Conservation (phyloP, 2,797 vertebrate species). For the Heterohyrax brucei region DNA sequence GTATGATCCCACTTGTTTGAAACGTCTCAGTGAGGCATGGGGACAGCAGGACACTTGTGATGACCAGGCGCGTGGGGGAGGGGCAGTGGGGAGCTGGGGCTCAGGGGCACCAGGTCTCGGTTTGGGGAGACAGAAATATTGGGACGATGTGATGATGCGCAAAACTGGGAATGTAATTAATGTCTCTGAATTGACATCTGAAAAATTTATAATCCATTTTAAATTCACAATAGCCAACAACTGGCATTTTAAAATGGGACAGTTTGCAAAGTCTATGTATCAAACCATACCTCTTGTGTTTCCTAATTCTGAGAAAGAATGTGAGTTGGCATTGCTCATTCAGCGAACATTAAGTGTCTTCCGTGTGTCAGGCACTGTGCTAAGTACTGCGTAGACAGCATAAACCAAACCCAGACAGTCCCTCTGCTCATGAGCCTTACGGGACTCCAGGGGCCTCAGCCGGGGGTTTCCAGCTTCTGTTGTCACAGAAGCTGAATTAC, state of each 20-base stretch:
- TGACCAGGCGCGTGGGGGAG: neutral
- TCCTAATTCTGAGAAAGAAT: conserved; percentile 42
- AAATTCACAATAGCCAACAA: neutral
- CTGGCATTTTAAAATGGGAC: neutral
- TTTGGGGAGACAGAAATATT: neutral
- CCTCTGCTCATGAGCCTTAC: neutral
- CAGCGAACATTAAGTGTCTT: neutral
- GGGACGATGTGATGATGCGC: neutral
- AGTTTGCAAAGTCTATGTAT: neutral
- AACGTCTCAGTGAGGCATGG: neutral
- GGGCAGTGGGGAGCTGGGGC: neutral
- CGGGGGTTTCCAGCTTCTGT: no score
- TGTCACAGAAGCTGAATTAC: neutral
- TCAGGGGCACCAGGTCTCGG: neutral
- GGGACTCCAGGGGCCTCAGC: neutral
- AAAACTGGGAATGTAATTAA: neutral
- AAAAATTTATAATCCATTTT: neutral
- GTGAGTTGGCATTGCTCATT: conserved; percentile 35
- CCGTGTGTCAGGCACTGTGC: neutral
- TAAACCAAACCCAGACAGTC: neutral
- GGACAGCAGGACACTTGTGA: neutral
- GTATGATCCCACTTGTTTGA: neutral
- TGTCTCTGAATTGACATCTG: neutral
- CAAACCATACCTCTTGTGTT: neutral
- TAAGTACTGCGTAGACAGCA: neutral